phyloP scores from a whole-genome alignment of 2,113 vertebrate species.

The Myotis brandtii region DNA sequence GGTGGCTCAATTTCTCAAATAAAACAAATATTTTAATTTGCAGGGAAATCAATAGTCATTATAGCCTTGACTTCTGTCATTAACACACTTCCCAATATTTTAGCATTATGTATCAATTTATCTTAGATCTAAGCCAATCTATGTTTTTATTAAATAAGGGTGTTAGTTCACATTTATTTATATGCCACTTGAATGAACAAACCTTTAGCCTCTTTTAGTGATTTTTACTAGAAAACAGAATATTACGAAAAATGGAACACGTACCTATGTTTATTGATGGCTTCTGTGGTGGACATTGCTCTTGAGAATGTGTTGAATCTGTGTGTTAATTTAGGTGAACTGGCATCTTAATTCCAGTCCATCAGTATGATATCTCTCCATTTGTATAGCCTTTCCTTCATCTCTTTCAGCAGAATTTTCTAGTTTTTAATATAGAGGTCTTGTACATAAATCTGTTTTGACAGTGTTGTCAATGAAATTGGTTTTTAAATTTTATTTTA shows the following conservation, averaged over 20 bases:
- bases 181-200: neutral
- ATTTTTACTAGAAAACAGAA: neutral
- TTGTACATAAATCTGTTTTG: neutral
- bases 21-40: constrained; percentile 36
- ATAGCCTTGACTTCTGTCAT: neutral
- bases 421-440: neutral
- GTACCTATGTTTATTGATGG: neutral
- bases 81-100: neutral
- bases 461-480: neutral
- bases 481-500: constrained; percentile 15
- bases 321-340: neutral
- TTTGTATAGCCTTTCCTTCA: neutral
- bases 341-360: neutral
- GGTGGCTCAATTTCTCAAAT: neutral
- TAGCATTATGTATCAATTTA: neutral
- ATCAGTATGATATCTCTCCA: neutral
- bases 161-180: neutral
- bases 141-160: neutral
- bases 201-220: neutral
- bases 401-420: neutral
- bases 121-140: neutral
- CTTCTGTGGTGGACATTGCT: neutral
- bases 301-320: neutral
- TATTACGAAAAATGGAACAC: neutral
- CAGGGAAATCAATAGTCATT: neutral